Base-by-base conservation (phyloP, 2,113 vertebrate genomes). In the Chelonoidis abingdonii region DNA sequence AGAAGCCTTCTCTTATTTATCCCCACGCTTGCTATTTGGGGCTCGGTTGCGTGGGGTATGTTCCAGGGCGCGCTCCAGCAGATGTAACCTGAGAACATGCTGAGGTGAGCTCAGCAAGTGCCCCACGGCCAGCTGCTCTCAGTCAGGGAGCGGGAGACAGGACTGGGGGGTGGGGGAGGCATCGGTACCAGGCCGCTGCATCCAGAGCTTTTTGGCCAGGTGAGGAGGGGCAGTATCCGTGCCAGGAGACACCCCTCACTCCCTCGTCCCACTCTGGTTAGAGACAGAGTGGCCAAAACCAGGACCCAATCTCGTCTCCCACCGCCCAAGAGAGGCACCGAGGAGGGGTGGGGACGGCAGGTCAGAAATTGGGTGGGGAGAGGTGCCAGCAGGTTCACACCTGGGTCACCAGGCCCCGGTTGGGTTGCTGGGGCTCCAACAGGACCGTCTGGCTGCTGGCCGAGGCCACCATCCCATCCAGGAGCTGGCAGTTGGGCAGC, bases 321-420 rank as follows among this genome's bases (percentile, higher is more conserved):
- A 19, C 2, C 35, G 35, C 35, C n/a, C 21, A 38, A 49, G 82
- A 81, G 84, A 93, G 92, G 93, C 69, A 19, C 80, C 84, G 87
- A 92, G 78, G 76, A 83, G 69, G 35, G 86, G 17, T 22, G n/a
- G 29, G 62, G 35, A 19, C 3, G 19, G n/a, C 35, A 38, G 65
- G 65, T 38, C 8, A 27, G n/a, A 41, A 59, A 69, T n/a, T 84
- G 75, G 69, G 80, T 47, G 31, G 31, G 56, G 57, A 35, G 24
- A n/a, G 11, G 11, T 9, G 29, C 44, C 16, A 35, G 81, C 16
- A 57, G n/a, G 22, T 52, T 92, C 98, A 99, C 50, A 99, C 99
- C 97, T 99, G 98, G 0, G 99, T 99, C 94, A 99, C 99, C 93
- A 99, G 92, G 80, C 98, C 98, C 95, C 98, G 97, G 62, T 92